phyloP scores from a whole-genome alignment of 2,888 invertebrate genomes.

The Hydraecia micacea region DNA sequence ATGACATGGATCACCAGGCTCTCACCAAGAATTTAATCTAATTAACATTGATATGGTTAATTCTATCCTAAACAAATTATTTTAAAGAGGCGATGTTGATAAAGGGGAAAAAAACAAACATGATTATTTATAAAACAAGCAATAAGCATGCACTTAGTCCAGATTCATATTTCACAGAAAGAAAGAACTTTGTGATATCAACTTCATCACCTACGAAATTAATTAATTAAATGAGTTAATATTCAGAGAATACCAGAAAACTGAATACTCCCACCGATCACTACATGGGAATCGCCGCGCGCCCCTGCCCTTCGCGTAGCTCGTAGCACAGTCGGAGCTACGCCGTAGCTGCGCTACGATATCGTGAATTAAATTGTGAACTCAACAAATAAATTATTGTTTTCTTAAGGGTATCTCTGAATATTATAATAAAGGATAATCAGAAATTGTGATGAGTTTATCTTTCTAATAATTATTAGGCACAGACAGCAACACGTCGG shows the following conservation, averaged over 20 bases:
- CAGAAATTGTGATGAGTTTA: not conserved
- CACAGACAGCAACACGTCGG: no score
- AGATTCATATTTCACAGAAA: not conserved
- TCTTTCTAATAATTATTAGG: not conserved
- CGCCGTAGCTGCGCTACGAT: constrained; percentile 23
- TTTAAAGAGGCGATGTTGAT: not conserved
- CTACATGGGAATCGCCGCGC: not conserved
- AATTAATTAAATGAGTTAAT: no score
- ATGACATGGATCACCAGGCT: not conserved
- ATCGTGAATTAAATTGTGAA: not conserved
- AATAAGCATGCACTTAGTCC: not conserved
- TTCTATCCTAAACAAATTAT: not conserved
- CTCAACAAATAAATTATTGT: not conserved
- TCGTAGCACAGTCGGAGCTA: constrained; percentile 2
- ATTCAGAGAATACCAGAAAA: not conserved
- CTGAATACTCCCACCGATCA: not conserved
- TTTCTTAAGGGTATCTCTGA: not conserved
- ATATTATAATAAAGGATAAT: not conserved
- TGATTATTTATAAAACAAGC: not conserved
- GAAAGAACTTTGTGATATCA: not conserved
- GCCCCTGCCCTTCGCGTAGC: not conserved
- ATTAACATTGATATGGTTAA: not conserved
- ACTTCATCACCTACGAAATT: not conserved
- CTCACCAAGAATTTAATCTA: not conserved
- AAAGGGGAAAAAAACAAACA: not conserved